phyloP scores from a whole-genome alignment of 2,113 vertebrate species.

The Erythrocebus patas region DNA sequence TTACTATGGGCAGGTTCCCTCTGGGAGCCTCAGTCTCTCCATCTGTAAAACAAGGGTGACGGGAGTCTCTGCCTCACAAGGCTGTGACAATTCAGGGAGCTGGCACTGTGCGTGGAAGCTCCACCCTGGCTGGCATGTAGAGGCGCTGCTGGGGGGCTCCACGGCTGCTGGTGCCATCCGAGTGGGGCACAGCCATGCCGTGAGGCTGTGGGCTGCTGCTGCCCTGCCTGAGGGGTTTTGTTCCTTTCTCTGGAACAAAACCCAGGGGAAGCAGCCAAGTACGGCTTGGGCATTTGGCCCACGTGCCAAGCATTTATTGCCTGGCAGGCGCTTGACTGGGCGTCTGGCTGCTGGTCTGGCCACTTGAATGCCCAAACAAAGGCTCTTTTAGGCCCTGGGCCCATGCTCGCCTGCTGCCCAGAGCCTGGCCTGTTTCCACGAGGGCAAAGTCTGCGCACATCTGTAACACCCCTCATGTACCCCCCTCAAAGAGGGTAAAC shows the following conservation, averaged over 20 bases:
- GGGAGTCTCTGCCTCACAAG: neutral
- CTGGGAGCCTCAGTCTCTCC: neutral
- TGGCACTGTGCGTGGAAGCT: neutral
- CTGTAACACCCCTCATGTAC: neutral
- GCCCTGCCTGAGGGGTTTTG: rapidly evolving
- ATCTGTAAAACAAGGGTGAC: neutral
- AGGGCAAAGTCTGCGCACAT: neutral
- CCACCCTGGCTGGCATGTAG: neutral
- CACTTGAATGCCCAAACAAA: conserved; percentile 14
- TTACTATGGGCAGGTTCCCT: neutral
- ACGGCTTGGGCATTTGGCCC: neutral
- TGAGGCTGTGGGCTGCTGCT: neutral
- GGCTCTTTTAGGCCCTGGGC: conserved; percentile 1
- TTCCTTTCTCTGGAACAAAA: neutral
- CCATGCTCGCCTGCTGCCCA: neutral
- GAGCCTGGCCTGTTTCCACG: neutral
- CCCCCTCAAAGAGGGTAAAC: neutral
- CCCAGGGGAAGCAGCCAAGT: neutral
- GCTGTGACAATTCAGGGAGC: neutral
- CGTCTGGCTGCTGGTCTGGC: neutral
- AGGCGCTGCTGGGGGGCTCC: rapidly evolving
- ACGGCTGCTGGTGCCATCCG: too few relatives aligned
- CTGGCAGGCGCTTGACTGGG: neutral
- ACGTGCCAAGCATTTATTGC: neutral
- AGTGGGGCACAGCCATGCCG: neutral